A percentile compares a stretch with the other conserved stretches of the same genome.
These are phyloP conservation scores for Marasmarcha lunaedactyla DNA, from an alignment of 2,888 invertebrate genomes.

Conservation along the genomic window DNA sequence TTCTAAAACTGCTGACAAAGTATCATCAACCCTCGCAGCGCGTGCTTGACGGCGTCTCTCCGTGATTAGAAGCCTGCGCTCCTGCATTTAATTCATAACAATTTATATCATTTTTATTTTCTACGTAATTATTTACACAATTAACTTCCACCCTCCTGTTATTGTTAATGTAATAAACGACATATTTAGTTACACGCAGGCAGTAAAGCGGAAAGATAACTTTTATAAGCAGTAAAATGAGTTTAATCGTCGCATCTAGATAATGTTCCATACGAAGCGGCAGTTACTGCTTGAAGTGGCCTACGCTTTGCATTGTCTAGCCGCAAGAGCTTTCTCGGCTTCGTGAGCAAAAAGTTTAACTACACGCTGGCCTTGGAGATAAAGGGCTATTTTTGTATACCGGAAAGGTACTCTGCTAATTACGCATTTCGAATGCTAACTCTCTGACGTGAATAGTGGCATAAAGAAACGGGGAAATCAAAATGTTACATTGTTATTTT, in stretches of 20 bases:
- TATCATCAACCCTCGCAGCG: not conserved
- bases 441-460: no score
- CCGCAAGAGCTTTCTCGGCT: not conserved
- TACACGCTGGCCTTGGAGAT: no score
- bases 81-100: not conserved
- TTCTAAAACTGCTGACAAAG: no score
- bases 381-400: no score
- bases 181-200: constrained; percentile 42
- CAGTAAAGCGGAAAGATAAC: constrained; percentile 31
- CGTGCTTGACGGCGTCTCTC: not conserved
- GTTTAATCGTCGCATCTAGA: constrained; percentile 19
- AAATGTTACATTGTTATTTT: no score
- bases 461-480: no score
- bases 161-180: constrained; percentile 41
- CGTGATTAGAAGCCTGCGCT: not conserved
- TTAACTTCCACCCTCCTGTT: constrained; percentile 42
- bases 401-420: no score
- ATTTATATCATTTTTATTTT: constrained; percentile 1
- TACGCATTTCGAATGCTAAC: no score
- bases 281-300: not conserved
- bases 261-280: constrained; percentile 10
- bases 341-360: not conserved
- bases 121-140: constrained; percentile 57
- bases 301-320: constrained; percentile 1
- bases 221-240: constrained; percentile 22